Conservation (phyloP, 2,797 vertebrate species). For the Eidolon dupreanum region DNA sequence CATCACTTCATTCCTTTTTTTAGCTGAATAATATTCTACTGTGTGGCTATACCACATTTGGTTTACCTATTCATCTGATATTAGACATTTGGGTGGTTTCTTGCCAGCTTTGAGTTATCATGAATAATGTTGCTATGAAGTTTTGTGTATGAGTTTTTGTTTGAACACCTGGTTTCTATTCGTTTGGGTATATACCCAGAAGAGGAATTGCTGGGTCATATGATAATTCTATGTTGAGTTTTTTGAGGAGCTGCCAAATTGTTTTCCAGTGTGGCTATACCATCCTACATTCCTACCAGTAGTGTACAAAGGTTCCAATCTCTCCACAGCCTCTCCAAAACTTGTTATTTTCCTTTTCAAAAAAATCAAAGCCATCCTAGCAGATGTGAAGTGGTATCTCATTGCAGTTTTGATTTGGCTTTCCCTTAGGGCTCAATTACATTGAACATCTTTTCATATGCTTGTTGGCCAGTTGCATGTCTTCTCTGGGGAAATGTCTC, state of each 20-base stretch:
- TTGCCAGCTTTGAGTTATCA: not conserved
- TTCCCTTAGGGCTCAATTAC: too few species aligned
- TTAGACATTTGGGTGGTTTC: not conserved
- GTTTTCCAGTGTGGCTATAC: too few species aligned
- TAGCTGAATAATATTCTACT: not conserved
- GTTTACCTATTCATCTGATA: not conserved
- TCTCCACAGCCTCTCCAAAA: too few species aligned
- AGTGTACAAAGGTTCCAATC: too few species aligned
- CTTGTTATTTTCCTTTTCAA: too few species aligned
- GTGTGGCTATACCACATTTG: not conserved
- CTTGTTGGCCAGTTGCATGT: too few species aligned
- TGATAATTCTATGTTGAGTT: not conserved
- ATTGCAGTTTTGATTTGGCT: too few species aligned
- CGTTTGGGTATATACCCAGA: not conserved
- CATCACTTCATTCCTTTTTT: not conserved
- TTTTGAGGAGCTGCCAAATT: not conserved
- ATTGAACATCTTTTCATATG: too few species aligned
- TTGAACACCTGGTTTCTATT: not conserved
- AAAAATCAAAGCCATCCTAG: too few species aligned
- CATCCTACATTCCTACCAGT: too few species aligned
- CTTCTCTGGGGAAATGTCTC: too few species aligned
- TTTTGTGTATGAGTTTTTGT: not conserved
- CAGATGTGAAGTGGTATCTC: too few species aligned
- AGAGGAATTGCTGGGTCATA: not conserved
- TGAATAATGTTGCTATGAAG: not conserved